Conservation (phyloP, 1,140 invertebrate species). For the Adelges cooleyi region DNA sequence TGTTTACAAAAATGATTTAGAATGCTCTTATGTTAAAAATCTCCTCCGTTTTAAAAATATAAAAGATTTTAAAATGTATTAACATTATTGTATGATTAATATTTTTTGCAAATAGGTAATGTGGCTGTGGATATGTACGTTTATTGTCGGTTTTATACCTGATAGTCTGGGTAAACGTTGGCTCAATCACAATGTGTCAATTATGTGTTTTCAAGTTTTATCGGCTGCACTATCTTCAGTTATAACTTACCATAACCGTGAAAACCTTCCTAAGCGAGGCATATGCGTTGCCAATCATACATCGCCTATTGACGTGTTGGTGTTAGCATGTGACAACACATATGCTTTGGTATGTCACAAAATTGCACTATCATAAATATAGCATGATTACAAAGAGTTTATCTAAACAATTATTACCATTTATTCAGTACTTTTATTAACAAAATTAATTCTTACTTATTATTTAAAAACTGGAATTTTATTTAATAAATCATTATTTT, state of each 20-base stretch:
- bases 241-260: conserved; percentile 76
- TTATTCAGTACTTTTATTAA: too few species aligned
- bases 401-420: too few species aligned
- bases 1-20: too few species aligned
- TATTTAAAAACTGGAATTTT: too few species aligned
- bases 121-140: conserved; percentile 71
- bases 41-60: too few species aligned
- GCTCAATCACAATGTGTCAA: conserved; percentile 64
- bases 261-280: conserved; percentile 66
- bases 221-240: conserved; percentile 78
- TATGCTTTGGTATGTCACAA: conserved; percentile 81
- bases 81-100: too few species aligned
- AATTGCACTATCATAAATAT: conserved; percentile 16
- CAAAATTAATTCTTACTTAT: too few species aligned
- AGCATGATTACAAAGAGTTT: too few species aligned
- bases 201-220: conserved; percentile 80
- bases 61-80: too few species aligned
- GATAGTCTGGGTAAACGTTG: conserved; percentile 61
- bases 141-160: conserved; percentile 68
- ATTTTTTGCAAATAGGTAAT: conserved; percentile 49
- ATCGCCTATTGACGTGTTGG: conserved; percentile 93
- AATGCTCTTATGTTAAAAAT: too few species aligned
- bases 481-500: too few species aligned
- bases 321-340: conserved; percentile 93
- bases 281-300: conserved; percentile 99